These are phyloP conservation scores for Pyrocephalus nanus DNA, from an alignment of 2,797 vertebrate genomes.

Conservation along the genomic window DNA sequence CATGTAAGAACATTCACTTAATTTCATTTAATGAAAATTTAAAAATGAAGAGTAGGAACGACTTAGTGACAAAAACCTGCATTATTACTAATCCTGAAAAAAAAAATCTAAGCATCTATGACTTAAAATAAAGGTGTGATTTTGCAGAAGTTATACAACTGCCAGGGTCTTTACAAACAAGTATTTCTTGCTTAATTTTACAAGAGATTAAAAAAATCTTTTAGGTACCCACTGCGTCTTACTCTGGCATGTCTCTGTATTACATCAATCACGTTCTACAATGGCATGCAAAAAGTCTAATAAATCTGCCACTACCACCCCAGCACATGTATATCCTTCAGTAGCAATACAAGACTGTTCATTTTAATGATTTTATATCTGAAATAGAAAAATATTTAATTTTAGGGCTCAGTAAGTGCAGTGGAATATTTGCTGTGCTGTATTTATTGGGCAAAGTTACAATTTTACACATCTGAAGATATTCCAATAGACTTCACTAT, in stretches of 20 bases:
- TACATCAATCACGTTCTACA: not conserved
- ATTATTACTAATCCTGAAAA: not conserved
- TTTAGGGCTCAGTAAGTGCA: not conserved
- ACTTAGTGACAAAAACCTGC: not conserved
- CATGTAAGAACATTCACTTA: not conserved
- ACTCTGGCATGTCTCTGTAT: not conserved
- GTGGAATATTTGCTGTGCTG: not conserved
- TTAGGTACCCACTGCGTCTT: not conserved
- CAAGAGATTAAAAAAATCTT: not conserved
- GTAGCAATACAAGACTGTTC: not conserved
- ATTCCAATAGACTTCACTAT: not conserved
- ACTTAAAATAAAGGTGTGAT: not conserved
- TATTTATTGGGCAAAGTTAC: not conserved
- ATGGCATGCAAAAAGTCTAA: not conserved
- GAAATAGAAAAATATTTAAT: not conserved
- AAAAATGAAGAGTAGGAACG: not conserved
- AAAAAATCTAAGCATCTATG: not conserved
- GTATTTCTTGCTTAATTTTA: not conserved
- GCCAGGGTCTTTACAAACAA: not conserved
- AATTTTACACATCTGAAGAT: not conserved
- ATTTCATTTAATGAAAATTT: not conserved
- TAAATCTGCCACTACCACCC: not conserved
- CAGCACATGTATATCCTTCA: not conserved
- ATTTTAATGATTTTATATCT: not conserved
- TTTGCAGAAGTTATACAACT: not conserved